Conservation (phyloP, 2,888 invertebrate genomes). For the Dolichomitus sp. region DNA sequence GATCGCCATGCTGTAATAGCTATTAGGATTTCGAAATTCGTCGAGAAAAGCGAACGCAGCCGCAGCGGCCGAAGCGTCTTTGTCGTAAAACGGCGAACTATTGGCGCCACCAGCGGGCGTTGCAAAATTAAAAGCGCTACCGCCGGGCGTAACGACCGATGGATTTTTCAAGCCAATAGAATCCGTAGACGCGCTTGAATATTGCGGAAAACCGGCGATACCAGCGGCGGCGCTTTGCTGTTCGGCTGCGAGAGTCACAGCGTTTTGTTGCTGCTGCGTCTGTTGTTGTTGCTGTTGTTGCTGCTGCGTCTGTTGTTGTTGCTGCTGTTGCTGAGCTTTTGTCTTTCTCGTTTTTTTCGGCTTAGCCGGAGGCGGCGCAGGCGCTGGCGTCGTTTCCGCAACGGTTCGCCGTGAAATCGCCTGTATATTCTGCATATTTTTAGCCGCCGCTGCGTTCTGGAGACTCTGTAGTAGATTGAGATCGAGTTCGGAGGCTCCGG, state of each 20-base stretch:
- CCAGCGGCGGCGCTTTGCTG: constrained; percentile 71
- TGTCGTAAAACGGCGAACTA: constrained; percentile 82
- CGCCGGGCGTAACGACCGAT: constrained; percentile 90
- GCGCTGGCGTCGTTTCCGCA: constrained; percentile 75
- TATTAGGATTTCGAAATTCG: constrained; percentile 83
- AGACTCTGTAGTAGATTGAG: constrained; percentile 82
- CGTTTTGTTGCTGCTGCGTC: constrained; percentile 73
- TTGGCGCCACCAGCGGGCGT: constrained; percentile 87
- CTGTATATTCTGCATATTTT: constrained; percentile 77
- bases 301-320: constrained; percentile 73
- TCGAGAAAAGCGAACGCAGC: constrained; percentile 84
- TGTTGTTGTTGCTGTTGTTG: constrained; percentile 76
- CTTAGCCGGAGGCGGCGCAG: constrained; percentile 70
- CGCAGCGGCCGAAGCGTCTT: constrained; percentile 81
- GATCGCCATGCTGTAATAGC: constrained; percentile 82
- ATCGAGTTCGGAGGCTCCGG: constrained; percentile 79
- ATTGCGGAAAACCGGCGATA: constrained; percentile 81
- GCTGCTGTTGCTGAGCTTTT: constrained; percentile 70
- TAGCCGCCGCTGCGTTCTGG: constrained; percentile 77
- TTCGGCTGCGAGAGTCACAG: constrained; percentile 66
- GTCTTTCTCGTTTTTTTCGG: constrained; percentile 77
- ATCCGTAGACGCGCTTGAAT: constrained; percentile 75
- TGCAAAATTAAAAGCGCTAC: constrained; percentile 95
- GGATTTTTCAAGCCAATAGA: constrained; percentile 90
- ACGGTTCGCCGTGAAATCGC: constrained; percentile 84